Base-by-base conservation (phyloP, 2,888 invertebrate genomes). In the Copidosoma aretas region DNA sequence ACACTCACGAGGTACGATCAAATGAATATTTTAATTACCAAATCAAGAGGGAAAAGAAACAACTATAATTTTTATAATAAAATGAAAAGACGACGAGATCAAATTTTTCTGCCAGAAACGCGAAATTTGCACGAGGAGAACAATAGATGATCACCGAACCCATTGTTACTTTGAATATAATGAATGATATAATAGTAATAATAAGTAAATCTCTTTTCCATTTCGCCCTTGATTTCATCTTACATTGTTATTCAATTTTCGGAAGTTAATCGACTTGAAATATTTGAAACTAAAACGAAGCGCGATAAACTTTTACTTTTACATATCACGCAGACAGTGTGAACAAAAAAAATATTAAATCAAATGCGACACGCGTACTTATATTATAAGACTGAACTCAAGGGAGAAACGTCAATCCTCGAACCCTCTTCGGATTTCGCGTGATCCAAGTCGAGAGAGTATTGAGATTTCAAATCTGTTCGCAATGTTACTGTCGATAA, bases 1-100 rank as follows among this genome's bases (percentile, higher is more conserved):
- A 41, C 49, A 21, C 60, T 49, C 24, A 10, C 15, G 41, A 46
- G 43, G 43, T 52, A 39, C 21, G 49, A 51, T 43, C 19, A 62
- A 56, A 61, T 22, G 46, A 63, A 63, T 70, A 70, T 70, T 70
- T 70, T 67, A 67, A 70, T 61, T 60, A 64, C 56, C 41, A 51
- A 22, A 53, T 53, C n/a, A n/a, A n/a, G n/a, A n/a, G n/a, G n/a
- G n/a, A n/a, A n/a, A 22, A 64, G 22, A 8, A 60, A 25, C 25
- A 52, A 64, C 56, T 60, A 70, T 63, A 66, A 67, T 57, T 67
- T 70, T 70, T 61, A 54, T 71, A 70, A 63, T 60, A 67, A 64
- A 67, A 63, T 1, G 22, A 41, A 46, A 10, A 53, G 32, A n/a
- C 15, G 17, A 46, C 43, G 24, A 17, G 21, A 3, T 52, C 12